Evolutionary conservation across 2,888 invertebrate genomes (phyloP), one percentile per base, ranked within the genome.

Genomic region (Schrankia costaestrigalis): DNA sequence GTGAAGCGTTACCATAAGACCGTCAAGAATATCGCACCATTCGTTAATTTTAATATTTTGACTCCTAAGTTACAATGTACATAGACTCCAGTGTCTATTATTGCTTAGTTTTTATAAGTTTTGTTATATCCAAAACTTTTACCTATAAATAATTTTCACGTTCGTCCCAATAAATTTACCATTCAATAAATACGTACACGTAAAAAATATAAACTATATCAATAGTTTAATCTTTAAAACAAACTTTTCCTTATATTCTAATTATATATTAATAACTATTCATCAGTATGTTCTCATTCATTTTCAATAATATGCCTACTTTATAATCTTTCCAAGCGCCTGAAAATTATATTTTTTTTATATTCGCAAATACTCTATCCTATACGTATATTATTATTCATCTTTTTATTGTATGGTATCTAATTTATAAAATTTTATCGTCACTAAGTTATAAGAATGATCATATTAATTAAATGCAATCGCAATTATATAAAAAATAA

Each of bases 181-280:
- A 79, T 84, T 86, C 86, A 86, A 87, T 87, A 87, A 87, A 86
- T 87, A 87, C 86, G 81, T 86, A 87, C 84, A 87, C 80, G 87
- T 87, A 87, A 86, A 87, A 87, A 87, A 87, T 87, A 87, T 87
- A 87, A 87, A 87, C 87, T 87, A 87, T 87, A 85, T 87, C 79
- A 81, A 87, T 87, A 87, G 87, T 87, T 87, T 86, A 87, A 87
- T 87, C 86, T 87, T 86, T 85, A 86, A 87, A 87, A 87, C 86
- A 86, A 87, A 87, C 86, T 82, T 85, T 70, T 70, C 52, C 54
- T 78, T 80, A 76, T 40, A 2, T 8, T 46, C 84, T 86, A 86
- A 83, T 84, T 84, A 86, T 86, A 86, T 87, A 87, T 87, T 86
- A 86, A 85, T 87, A 85, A 85, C 86, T 86, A 87, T 86, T 79